phyloP scores from a whole-genome alignment of 2,113 vertebrate genomes.

The Megatriorchis doriae region DNA sequence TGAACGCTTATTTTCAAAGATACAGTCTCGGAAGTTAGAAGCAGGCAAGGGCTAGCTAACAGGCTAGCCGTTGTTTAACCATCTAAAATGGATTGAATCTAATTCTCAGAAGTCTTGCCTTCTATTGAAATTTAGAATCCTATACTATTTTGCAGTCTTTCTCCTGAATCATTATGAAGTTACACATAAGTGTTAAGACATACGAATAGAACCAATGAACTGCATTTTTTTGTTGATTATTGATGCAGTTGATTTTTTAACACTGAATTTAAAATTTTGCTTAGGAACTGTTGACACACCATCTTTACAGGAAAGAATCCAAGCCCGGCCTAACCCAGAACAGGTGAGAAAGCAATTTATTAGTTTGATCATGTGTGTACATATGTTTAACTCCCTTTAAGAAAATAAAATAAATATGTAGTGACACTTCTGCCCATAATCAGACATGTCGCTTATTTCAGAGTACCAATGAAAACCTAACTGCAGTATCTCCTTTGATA shows the following conservation, averaged over 20 bases:
- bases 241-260: not conserved
- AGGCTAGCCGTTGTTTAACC: not conserved
- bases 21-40: not conserved
- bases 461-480: not conserved
- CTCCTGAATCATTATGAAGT: not conserved
- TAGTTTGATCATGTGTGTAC: not conserved
- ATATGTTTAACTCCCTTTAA: not conserved
- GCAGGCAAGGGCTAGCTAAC: not conserved
- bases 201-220: not conserved
- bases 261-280: not conserved
- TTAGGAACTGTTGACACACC: slow-evolving; percentile 93
- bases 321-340: slow-evolving; percentile 84
- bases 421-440: not conserved
- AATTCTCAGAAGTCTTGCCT: not conserved
- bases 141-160: not conserved
- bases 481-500: not conserved
- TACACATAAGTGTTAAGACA: not conserved
- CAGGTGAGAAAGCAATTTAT: slow-evolving; percentile 74
- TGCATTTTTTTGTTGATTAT: not conserved
- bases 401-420: too few species aligned
- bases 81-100: not conserved
- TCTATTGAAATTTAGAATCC: not conserved
- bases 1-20: not conserved
- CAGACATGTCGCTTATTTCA: not conserved
- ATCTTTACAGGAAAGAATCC: slow-evolving; percentile 86